Evolutionary conservation across 1,140 invertebrate genomes (phyloP), one percentile per base, ranked within the genome.

Genomic region (Plodia interpunctella): DNA sequence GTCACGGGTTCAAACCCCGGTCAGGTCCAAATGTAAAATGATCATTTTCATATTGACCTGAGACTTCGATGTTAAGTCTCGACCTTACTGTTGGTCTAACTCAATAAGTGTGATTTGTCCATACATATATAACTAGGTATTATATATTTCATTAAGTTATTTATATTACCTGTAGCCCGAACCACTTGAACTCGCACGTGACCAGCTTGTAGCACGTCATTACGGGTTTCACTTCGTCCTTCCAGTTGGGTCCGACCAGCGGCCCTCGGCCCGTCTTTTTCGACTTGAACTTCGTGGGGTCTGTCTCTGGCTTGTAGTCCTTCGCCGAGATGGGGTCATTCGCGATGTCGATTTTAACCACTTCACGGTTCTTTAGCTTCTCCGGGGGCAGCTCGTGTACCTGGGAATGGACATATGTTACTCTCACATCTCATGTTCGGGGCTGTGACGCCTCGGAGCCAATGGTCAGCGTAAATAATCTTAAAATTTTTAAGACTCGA

Each of bases 131-230:
- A n/a, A n/a, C n/a, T n/a, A n/a, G n/a, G n/a, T n/a, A n/a, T n/a
- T n/a, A n/a, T n/a, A n/a, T n/a, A n/a, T n/a, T n/a, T n/a, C n/a
- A 38, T 38, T 11, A 9, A 38, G 38, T 10, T 35, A 15, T 44
- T 44, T 17, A 15, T 17, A 5, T 15, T 63, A 91, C 90, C 91
- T 99, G 98, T 19, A 99, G 90, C 32, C 98, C 98, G 83, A 98
- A 99, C 98, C 98, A 99, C 91, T 99, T 99, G 91, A 99, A 99
- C 90, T 99, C 96, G 62, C 96, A 96, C 53, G 97, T 98, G 56
- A 99, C 98, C 62, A 99, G 91, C 91, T 99, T 99, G 89, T 99
- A 99, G 86, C 97, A 98, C 18, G 97, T 99, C 98, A 99, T 99
- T 25, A 98, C 96, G 15, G 98, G 98, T 52, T 94, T 90, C 6